Percentiles rank a stretch among this genome's conserved stretches.
Conservation (phyloP, 2,797 vertebrate species). For the Euphonia xanthogaster region DNA sequence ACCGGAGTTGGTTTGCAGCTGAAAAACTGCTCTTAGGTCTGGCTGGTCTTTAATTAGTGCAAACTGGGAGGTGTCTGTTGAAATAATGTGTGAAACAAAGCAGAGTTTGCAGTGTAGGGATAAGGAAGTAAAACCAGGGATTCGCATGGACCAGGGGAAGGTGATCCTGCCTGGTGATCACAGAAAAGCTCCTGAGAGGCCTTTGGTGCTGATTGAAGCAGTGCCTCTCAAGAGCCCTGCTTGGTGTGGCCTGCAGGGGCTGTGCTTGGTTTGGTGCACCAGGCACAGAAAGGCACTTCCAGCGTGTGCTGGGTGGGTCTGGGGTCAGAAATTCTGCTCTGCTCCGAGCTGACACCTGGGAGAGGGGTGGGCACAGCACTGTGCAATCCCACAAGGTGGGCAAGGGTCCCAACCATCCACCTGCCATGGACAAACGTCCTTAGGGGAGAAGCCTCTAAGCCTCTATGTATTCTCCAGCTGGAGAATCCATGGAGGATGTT, state of each 20-base stretch:
- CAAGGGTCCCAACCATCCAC: background rate
- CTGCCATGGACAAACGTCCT: rapidly evolving
- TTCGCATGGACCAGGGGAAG: background rate
- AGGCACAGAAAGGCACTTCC: background rate
- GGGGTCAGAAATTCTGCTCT: rapidly evolving
- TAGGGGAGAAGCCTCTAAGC: background rate
- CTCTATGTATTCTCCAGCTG: background rate
- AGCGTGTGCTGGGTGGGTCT: background rate
- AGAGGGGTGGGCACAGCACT: background rate
- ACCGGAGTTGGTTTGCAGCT: background rate
- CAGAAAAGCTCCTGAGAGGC: background rate
- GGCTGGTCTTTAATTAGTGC: background rate
- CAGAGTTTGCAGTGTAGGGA: background rate
- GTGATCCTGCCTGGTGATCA: background rate
- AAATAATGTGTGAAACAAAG: rapidly evolving
- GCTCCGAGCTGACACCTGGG: background rate
- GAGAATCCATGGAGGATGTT: rapidly evolving
- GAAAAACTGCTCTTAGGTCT: background rate
- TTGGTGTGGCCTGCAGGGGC: background rate
- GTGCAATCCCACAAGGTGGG: background rate
- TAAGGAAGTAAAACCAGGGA: background rate
- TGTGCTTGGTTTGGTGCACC: background rate
- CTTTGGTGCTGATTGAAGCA: background rate
- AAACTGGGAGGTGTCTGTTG: background rate
- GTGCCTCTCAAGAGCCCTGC: background rate